phyloP scores from a whole-genome alignment of 2,113 vertebrate species.

The Oncorhynchus tshawytscha region DNA sequence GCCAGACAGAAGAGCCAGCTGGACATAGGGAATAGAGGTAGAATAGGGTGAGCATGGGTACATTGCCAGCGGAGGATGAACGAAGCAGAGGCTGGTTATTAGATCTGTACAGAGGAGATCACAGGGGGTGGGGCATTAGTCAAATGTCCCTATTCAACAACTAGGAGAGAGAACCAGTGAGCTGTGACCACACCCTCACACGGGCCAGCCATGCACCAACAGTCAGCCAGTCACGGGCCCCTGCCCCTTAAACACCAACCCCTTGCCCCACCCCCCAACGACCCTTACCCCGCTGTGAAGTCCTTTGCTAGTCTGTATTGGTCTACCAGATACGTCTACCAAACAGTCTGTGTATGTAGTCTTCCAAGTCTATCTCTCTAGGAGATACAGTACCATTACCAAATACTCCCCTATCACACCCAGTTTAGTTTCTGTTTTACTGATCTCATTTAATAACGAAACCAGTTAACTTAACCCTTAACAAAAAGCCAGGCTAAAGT shows the following conservation, averaged over 20 bases:
- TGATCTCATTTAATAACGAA: neutral
- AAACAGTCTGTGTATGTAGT: too few relatives aligned
- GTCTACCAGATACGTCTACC: too few relatives aligned
- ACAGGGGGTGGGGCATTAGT: conserved; percentile 27
- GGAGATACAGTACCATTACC: too few relatives aligned
- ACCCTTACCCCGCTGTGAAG: too few relatives aligned
- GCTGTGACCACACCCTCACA: conserved; percentile 27
- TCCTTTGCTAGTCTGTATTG: too few relatives aligned
- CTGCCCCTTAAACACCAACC: neutral
- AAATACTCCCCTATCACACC: too few relatives aligned
- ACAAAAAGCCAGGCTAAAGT: neutral
- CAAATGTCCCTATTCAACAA: conserved; percentile 29
- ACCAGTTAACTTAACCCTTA: neutral
- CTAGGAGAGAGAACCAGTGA: conserved; percentile 17
- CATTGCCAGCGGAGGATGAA: conserved; percentile 11
- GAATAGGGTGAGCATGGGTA: neutral
- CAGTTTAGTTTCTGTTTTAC: neutral
- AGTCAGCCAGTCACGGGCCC: neutral
- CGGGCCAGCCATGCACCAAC: neutral
- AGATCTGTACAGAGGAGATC: conserved; percentile 22
- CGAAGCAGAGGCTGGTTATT: neutral
- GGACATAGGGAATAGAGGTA: neutral
- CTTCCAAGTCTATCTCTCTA: too few relatives aligned
- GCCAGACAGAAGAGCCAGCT: conserved; percentile 24
- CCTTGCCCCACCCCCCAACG: neutral